Conservation (phyloP, 2,888 invertebrate genomes). For the Pammene aurita region DNA sequence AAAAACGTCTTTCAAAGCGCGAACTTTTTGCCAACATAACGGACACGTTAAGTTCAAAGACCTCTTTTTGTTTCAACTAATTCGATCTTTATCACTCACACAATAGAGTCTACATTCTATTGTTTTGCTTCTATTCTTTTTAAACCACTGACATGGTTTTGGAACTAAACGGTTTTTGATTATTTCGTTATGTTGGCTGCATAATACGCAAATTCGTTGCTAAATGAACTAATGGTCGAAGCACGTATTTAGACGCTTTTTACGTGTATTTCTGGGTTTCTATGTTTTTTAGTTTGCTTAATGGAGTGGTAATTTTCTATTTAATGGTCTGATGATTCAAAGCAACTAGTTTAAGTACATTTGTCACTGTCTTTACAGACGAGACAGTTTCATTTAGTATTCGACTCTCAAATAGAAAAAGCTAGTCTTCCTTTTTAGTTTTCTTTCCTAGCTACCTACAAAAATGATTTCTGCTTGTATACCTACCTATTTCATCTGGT, state of each 20-base stretch:
- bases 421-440: no score
- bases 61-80: conserved; percentile 36
- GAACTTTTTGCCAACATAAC: conserved; percentile 38
- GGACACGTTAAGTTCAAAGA: conserved; percentile 34
- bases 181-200: conserved; percentile 35
- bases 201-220: conserved; percentile 27
- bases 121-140: conserved; percentile 27
- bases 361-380: not conserved
- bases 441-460: no score
- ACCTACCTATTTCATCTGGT: no score
- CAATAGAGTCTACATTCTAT: conserved; percentile 35
- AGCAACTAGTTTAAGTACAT: conserved; percentile 5
- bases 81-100: conserved; percentile 29
- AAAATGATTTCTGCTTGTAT: no score
- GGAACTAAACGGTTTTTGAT: conserved; percentile 39
- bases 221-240: conserved; percentile 4
- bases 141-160: conserved; percentile 38
- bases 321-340: conserved; percentile 30
- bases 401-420: no score
- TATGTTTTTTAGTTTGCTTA: conserved; percentile 20
- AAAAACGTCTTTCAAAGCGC: conserved; percentile 38
- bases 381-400: not conserved
- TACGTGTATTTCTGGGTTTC: not conserved
- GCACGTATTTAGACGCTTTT: conserved; percentile 25
- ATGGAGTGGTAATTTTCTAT: conserved; percentile 32